Percentiles rank a stretch among this genome's conserved stretches.
phyloP scores from a whole-genome alignment of 2,888 invertebrate genomes.

The Drosophila austrosaltans region DNA sequence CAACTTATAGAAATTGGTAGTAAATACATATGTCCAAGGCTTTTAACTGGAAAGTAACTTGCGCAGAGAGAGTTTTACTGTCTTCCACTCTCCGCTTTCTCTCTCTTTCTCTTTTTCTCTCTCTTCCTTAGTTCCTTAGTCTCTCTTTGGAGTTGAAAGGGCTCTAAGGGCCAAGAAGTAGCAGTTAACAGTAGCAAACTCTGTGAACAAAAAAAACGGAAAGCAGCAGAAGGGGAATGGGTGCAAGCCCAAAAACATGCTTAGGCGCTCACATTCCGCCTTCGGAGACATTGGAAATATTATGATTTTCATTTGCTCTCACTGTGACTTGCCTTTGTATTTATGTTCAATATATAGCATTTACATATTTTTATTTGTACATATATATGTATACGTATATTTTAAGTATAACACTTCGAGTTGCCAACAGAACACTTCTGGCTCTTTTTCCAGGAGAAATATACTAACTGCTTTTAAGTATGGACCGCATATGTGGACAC shows the following conservation, averaged over 20 bases:
- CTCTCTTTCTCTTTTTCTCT: no score
- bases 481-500: background rate
- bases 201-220: slow-evolving; percentile 40
- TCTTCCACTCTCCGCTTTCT: background rate
- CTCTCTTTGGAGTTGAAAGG: slow-evolving; percentile 53
- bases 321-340: slow-evolving; percentile 28
- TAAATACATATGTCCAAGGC: slow-evolving; percentile 5
- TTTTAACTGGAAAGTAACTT: slow-evolving; percentile 30
- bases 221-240: slow-evolving; percentile 13
- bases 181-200: slow-evolving; percentile 51
- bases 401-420: background rate
- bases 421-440: background rate
- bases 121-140: background rate
- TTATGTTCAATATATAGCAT: background rate
- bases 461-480: background rate
- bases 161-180: slow-evolving; percentile 47
- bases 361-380: background rate
- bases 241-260: slow-evolving; percentile 34
- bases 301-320: slow-evolving; percentile 60
- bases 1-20: background rate
- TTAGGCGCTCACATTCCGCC: slow-evolving; percentile 28
- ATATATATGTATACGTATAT: background rate
- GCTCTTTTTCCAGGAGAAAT: background rate
- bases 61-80: slow-evolving; percentile 40
- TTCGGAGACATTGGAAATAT: slow-evolving; percentile 61